Conservation (phyloP, 1,140 invertebrate species). For the Whitmania pigra region DNA sequence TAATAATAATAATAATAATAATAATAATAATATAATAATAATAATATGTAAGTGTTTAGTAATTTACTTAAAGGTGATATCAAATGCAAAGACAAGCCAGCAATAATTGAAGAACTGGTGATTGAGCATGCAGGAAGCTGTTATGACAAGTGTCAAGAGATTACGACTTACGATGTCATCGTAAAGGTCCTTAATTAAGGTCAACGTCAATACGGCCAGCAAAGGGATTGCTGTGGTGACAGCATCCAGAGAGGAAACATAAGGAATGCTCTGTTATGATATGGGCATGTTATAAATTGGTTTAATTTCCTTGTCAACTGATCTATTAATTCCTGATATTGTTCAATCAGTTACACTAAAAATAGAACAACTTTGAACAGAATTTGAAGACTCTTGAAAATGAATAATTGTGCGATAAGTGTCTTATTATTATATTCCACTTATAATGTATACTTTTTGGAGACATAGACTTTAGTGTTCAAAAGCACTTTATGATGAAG, state of each 20-base stretch:
- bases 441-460: too few relatives aligned
- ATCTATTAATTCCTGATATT: not conserved
- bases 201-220: constrained; percentile 68
- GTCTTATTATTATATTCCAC: too few relatives aligned
- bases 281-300: not conserved
- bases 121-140: not conserved
- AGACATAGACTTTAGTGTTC: too few relatives aligned
- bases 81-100: not conserved
- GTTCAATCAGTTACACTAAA: too few relatives aligned
- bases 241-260: constrained; percentile 18
- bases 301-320: not conserved
- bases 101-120: too few relatives aligned
- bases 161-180: constrained; percentile 64
- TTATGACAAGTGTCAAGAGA: not conserved
- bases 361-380: too few relatives aligned
- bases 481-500: too few relatives aligned
- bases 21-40: too few relatives aligned
- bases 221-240: constrained; percentile 56
- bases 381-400: not conserved
- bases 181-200: constrained; percentile 82
- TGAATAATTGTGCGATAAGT: not conserved
- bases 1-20: too few relatives aligned
- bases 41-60: too few relatives aligned
- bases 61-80: not conserved
- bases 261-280: constrained; percentile 20